Evolutionary conservation across 2,113 vertebrate genomes (phyloP), one percentile per base, ranked within the genome.

Genomic region (Chamaetylas fuelleborni): DNA sequence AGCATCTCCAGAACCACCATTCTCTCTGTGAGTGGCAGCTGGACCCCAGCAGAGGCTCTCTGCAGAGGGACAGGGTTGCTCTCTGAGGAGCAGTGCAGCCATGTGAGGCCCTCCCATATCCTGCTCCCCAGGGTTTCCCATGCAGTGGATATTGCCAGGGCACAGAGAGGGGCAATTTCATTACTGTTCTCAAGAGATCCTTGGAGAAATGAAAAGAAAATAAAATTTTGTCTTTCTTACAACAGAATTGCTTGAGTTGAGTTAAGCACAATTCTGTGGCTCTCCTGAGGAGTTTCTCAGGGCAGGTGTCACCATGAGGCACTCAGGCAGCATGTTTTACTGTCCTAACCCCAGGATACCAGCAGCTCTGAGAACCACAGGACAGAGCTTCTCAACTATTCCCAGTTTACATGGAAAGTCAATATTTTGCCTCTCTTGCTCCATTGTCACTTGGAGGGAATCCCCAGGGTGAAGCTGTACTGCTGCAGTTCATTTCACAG

Each of bases 401-500:
- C 70, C 83, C 19, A 62, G 60, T 43, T 80, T 76, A 87, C 1
- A 8, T 23, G 88, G 42, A 31, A 92, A 88, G 76, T 81, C 91
- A 81, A 0, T 76, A 78, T 89, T 89, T 91, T 88, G 71, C 43
- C 47, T 86, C 72, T 86, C 33, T 48, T 87, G 72, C 67, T 94
- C 61, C 57, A 90, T n/a, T 83, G 58, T 93, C 87, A 77, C 58
- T 74, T 65, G 64, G 50, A 93, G 56, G 94, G 67, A 93, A 95
- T 93, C 84, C 91, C 92, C 81, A 86, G 81, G 74, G 88, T 45
- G 87, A 95, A 93, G 86, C 57, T 34, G 86, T 91, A 69, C 36
- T 90, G 61, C 81, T 80, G 92, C 78, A 95, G 90, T 74, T 96
- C 79, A 88, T 92, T 95, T 97, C 88, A 88, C 34, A 69, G 74